Base-by-base conservation (phyloP, 2,888 invertebrate genomes). In the Cantharis nigra region DNA sequence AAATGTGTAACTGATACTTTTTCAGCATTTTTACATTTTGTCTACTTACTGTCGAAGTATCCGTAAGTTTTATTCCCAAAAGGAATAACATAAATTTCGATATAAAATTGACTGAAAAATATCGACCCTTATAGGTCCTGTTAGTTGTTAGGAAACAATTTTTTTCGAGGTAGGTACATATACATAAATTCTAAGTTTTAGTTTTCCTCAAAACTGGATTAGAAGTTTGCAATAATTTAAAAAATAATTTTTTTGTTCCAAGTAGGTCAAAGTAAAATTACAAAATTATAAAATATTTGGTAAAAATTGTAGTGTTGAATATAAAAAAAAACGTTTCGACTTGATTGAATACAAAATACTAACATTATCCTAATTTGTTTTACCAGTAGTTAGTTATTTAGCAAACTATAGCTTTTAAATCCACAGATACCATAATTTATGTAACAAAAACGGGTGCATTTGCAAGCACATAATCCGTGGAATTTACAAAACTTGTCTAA, bases 401-500 rank as follows among this genome's bases (percentile, higher is more conserved):
- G 63, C 23, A 63, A 71, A 71, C 71, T 75, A 62, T 65, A 71
- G 23, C 71, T 71, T 67, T 49, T 67, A 75, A 72, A 76, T 71
- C 62, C 70, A 73, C 28, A 72, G 71, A 62, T 67, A 75, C 72
- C 70, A 76, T 80, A 78, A 77, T 78, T 80, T 77, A 80, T 64
- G 49, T 72, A 81, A 79, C 80, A 82, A 81, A 83, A 82, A 81
- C 77, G 69, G 78, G 70, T 73, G 71, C 80, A 80, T 67, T 77
- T 79, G 76, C 75, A 70, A 78, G 72, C 73, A 76, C 74, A 69
- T 77, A 82, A 78, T 80, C 80, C 81, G 69, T 30, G 71, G 79
- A 78, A 80, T 81, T 79, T 74, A 72, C 81, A 74, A 80, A 79
- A 83, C 82, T 80, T 82, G 82, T 80, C 79, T 76, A 78, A 73